Evolutionary conservation across 2,113 vertebrate genomes (phyloP), one percentile per base, ranked within the genome.

Genomic region (Phyllostomus hastatus): DNA sequence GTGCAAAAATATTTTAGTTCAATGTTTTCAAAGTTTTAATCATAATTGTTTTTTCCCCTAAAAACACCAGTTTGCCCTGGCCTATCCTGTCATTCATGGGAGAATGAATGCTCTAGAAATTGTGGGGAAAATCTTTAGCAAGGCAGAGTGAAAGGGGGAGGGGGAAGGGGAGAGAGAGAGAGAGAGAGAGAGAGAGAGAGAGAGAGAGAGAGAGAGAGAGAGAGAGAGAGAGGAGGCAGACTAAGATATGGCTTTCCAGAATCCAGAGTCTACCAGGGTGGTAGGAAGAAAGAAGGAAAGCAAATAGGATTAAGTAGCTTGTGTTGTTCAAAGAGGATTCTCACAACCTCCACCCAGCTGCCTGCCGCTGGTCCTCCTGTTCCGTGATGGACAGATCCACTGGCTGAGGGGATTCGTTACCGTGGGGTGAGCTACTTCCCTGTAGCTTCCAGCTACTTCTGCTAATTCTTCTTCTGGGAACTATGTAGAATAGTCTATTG

Each of bases 311-410:
- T 41, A 28, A 43, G 75, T 35, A 59, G 61, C 26, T 33, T 59
- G 28, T 5, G 3, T 31, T 24, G 3, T 73, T 92, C n/a, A 19
- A 1, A 48, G 48, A 46, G 54, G 72, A 9, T 20, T 66, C 52
- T 80, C 43, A 64, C 5, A 69, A 0, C 38, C 11, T n/a, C 12
- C 0, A 2, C 26, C 54, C 12, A 31, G 54, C 24, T 31, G 31
- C 59, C 64, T 35, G 67, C 61, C 9, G 0, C 22, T 7, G 24
- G 7, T 2, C 28, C 2, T 11, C n/a, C 17, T 1, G 0, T n/a
- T 38, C 46, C 2, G 1, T 1, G 4, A 6, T 41, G 81, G 85
- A 80, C 50, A 64, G 70, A 57, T 70, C 50, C 52, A 17, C 28
- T 20, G 50, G 82, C 38, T 7, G 66, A 57, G 33, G 38, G 24